phyloP scores from a whole-genome alignment of 1,140 invertebrate genomes.

The Drosophila obscura region DNA sequence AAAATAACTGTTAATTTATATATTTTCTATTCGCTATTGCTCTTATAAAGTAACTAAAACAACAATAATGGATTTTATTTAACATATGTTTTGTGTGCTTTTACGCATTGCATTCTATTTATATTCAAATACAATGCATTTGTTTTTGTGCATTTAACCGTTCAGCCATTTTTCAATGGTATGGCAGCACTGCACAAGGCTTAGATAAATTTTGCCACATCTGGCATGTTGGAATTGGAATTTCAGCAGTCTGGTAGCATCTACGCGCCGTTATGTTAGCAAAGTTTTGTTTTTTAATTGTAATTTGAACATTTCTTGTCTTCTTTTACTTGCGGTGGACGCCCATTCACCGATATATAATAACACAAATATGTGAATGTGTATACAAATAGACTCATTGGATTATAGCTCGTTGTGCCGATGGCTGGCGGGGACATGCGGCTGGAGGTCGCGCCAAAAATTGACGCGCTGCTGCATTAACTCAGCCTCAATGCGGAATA shows the following conservation, averaged over 20 bases:
- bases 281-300: background rate
- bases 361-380: slow-evolving; percentile 2
- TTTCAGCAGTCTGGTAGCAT: background rate
- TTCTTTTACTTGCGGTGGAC: background rate
- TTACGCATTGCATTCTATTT: slow-evolving; percentile 9
- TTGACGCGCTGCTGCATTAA: slow-evolving; percentile 67
- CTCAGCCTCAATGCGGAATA: slow-evolving; percentile 56
- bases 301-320: background rate
- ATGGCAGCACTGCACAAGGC: background rate
- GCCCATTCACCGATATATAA: background rate
- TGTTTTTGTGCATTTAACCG: slow-evolving; percentile 26
- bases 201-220: background rate
- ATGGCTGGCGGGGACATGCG: slow-evolving; percentile 58
- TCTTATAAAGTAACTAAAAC: too few relatives aligned
- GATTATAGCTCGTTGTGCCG: slow-evolving; percentile 33
- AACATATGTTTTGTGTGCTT: background rate
- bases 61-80: background rate
- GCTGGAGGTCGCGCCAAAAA: slow-evolving; percentile 66
- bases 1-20: too few relatives aligned
- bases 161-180: background rate
- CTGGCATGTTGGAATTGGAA: background rate
- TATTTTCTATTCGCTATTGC: too few relatives aligned
- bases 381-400: slow-evolving; percentile 41
- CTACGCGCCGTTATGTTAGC: slow-evolving; percentile 7
- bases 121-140: background rate